Conservation (phyloP, 1,140 invertebrate species). For the Stratiolaelaps scimitus region DNA sequence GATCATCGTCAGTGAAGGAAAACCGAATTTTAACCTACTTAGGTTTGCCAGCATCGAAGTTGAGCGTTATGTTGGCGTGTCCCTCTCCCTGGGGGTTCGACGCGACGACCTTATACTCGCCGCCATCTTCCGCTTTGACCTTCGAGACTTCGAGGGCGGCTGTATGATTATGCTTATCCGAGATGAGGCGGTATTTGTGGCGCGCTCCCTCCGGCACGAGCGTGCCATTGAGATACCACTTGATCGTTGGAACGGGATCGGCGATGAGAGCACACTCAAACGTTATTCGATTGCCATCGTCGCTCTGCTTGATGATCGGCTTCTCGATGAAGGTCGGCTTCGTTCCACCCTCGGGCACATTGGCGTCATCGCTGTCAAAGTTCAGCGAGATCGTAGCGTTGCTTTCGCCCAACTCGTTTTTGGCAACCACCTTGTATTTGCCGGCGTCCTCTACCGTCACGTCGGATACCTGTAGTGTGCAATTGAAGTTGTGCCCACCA, state of each 20-base stretch:
- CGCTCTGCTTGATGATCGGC: conserved; percentile 83
- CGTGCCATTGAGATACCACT: conserved; percentile 71
- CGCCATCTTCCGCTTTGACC: conserved; percentile 69
- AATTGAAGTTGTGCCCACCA: conserved; percentile 81
- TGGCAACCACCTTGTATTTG: conserved; percentile 89
- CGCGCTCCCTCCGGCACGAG: conserved; percentile 60
- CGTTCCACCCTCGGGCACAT: conserved; percentile 53
- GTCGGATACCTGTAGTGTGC: conserved; percentile 73
- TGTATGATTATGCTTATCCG: conserved; percentile 52
- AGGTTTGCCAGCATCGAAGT: conserved; percentile 71
- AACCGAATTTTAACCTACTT: conserved; percentile 36
- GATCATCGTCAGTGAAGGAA: conserved; percentile 30
- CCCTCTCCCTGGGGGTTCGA: conserved; percentile 83
- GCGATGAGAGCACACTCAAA: conserved; percentile 91
- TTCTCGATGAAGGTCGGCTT: conserved; percentile 91
- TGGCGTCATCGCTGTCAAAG: conserved; percentile 71
- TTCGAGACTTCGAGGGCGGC: conserved; percentile 66
- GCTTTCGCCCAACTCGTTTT: conserved; percentile 88
- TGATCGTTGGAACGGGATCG: conserved; percentile 76
- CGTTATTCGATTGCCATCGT: conserved; percentile 76
- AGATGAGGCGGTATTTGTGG: conserved; percentile 46
- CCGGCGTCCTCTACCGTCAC: conserved; percentile 92
- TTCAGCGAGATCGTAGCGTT: conserved; percentile 90
- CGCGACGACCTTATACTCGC: conserved; percentile 82
- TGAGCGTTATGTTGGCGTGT: conserved; percentile 84